These are phyloP conservation scores for Zoanthus gigantus DNA, from an alignment of 92 coral and sea anemone species.

Conservation along the genomic window DNA sequence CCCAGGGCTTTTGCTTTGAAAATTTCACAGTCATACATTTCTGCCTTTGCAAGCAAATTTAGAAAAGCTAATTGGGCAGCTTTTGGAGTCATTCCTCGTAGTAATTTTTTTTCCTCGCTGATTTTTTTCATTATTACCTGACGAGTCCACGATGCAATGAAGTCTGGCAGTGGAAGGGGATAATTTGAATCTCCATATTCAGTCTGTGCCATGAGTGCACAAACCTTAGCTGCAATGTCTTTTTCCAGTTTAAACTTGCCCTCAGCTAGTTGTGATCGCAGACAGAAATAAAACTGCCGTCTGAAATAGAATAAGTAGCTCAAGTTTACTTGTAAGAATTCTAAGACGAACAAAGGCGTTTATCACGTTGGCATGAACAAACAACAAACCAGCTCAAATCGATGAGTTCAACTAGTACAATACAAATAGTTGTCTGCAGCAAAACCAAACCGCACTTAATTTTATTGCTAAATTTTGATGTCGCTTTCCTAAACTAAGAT, in stretches of 20 bases:
- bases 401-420: neutral
- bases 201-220: constrained; percentile 90
- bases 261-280: constrained; percentile 81
- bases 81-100: constrained; percentile 77
- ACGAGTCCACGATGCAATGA: constrained; percentile 74
- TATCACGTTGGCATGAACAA: constrained; percentile 1
- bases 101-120: constrained; percentile 68
- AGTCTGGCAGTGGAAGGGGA: constrained; percentile 59
- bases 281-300: constrained; percentile 91
- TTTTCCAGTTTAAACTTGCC: constrained; percentile 82
- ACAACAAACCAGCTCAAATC: constrained; percentile 29
- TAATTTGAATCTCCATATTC: constrained; percentile 80
- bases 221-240: constrained; percentile 78
- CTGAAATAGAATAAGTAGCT: constrained; percentile 60
- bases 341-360: neutral
- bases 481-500: neutral
- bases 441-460: neutral
- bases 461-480: neutral
- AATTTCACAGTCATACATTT: constrained; percentile 89
- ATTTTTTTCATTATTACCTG: constrained; percentile 78
- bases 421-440: neutral
- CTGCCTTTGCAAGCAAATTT: constrained; percentile 84
- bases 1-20: constrained; percentile 93
- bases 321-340: neutral
- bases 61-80: constrained; percentile 86